Conservation (phyloP, 2,797 vertebrate genomes). For the Botia kubotai region DNA sequence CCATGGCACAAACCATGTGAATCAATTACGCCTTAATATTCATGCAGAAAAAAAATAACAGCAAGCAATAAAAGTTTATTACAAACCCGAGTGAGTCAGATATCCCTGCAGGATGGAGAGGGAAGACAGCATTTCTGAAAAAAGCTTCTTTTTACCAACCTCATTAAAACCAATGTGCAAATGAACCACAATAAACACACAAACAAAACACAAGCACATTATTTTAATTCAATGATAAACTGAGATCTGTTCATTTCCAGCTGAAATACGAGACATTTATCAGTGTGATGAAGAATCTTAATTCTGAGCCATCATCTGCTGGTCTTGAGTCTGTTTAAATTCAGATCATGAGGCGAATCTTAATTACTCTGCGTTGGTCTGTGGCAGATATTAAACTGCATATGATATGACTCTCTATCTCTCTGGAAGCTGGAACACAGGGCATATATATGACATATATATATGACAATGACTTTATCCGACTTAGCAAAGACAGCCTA, state of each 20-base stretch:
- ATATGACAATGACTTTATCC: too few species aligned
- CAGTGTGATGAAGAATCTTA: not conserved
- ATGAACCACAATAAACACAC: not conserved
- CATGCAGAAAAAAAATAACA: too few species aligned
- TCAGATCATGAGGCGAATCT: slow-evolving; percentile 34
- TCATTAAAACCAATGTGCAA: not conserved
- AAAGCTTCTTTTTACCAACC: too few species aligned
- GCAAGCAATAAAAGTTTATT: too few species aligned
- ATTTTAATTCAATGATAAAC: not conserved
- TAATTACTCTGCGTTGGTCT: slow-evolving; percentile 47
- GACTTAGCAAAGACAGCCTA: too few species aligned
- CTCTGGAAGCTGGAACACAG: too few species aligned
- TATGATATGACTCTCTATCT: slow-evolving; percentile 2
- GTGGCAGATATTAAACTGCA: slow-evolving; percentile 31
- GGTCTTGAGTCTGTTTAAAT: slow-evolving; percentile 28
- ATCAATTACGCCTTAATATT: too few species aligned
- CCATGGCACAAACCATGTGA: too few species aligned
- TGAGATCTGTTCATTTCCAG: not conserved
- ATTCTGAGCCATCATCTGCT: slow-evolving; percentile 10
- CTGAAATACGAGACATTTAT: not conserved
- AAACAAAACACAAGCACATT: not conserved
- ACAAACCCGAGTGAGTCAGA: too few species aligned
- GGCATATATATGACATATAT: too few species aligned
- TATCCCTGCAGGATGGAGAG: too few species aligned
- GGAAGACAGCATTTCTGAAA: too few species aligned